Evolutionary conservation across 2,888 invertebrate species (phyloP).

Genomic region (Dione juno): DNA sequence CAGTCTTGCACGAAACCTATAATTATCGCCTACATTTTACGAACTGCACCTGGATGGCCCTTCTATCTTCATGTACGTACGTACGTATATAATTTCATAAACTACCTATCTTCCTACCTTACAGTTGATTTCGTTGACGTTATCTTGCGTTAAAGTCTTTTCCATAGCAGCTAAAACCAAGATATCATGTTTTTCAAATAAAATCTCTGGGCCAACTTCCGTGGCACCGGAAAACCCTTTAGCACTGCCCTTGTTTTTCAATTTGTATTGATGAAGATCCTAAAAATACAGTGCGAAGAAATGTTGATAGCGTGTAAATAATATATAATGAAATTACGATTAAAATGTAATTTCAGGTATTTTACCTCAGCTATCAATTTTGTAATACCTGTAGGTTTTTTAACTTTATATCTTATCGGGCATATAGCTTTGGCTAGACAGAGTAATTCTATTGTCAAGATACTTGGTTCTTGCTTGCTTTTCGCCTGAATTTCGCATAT

Average conservation of each 20-base stretch:
- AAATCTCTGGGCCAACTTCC: conserved; percentile 83
- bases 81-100: not conserved
- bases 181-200: conserved; percentile 91
- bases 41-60: not conserved
- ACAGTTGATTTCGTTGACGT: conserved; percentile 87
- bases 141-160: conserved; percentile 87
- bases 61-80: not conserved
- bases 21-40: not conserved
- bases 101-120: conserved; percentile 81
- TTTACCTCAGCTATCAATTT: no score
- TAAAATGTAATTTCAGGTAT: no score
- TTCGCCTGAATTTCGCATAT: no score
- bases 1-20: no score
- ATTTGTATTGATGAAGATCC: conserved; percentile 72
- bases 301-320: not conserved
- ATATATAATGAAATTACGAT: no score
- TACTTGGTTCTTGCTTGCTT: no score
- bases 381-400: no score
- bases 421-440: no score
- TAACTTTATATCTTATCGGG: no score
- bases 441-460: no score
- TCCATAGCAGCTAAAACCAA: conserved; percentile 91
- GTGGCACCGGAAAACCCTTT: conserved; percentile 86
- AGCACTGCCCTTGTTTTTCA: conserved; percentile 81
- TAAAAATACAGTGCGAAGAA: conserved; percentile 47